phyloP scores from a whole-genome alignment of 1,140 invertebrate species.

The Ectropis grisescens region DNA sequence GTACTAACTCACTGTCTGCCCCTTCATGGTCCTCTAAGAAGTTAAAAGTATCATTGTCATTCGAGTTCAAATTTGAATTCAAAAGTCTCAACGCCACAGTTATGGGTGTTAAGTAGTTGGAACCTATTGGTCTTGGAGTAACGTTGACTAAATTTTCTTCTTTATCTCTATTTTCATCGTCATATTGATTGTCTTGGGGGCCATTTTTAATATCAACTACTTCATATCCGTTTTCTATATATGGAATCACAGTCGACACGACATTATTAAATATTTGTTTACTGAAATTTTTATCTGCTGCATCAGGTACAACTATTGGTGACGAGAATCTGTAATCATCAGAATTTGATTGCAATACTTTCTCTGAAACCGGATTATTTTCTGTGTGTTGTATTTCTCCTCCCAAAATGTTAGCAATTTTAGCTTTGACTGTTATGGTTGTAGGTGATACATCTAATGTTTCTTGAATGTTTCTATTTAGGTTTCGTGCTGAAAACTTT shows the following conservation, averaged over 20 bases:
- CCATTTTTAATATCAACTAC: slow-evolving; percentile 37
- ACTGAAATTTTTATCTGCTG: slow-evolving; percentile 27
- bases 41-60: slow-evolving; percentile 43
- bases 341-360: slow-evolving; percentile 16
- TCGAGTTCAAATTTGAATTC: too few species aligned
- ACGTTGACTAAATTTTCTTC: slow-evolving; percentile 32
- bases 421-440: slow-evolving; percentile 36
- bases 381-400: slow-evolving; percentile 19
- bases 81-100: slow-evolving; percentile 67
- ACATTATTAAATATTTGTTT: slow-evolving; percentile 47
- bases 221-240: slow-evolving; percentile 49
- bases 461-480: slow-evolving; percentile 14
- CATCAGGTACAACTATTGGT: slow-evolving; percentile 50
- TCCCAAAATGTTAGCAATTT: slow-evolving; percentile 38
- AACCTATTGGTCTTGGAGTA: slow-evolving; percentile 62
- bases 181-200: too few species aligned
- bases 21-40: slow-evolving; percentile 39
- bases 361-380: slow-evolving; percentile 17
- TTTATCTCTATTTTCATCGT: slow-evolving; percentile 4
- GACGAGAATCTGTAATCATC: slow-evolving; percentile 43
- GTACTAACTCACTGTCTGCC: slow-evolving; percentile 44
- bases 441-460: slow-evolving; percentile 14
- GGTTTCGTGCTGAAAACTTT: slow-evolving; percentile 14
- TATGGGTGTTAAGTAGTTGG: slow-evolving; percentile 69
- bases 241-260: slow-evolving; percentile 50